Evolutionary conservation across 2,113 vertebrate species (phyloP), one percentile per base, ranked within the genome.

Genomic region (Patagioenas fasciata): DNA sequence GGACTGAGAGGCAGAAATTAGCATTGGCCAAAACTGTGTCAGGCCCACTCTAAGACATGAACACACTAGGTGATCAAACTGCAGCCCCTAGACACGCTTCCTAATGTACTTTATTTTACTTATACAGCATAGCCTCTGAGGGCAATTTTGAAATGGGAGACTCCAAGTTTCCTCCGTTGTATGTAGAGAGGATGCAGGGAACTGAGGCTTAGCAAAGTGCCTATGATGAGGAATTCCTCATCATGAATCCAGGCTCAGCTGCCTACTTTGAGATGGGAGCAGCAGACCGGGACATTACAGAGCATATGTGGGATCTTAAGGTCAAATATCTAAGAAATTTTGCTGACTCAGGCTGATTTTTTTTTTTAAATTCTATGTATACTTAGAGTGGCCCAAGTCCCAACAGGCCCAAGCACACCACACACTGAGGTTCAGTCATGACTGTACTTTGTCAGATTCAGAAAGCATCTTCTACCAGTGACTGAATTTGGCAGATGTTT

Each of bases 401-500:
- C 15, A 8, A 2, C 34, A 65, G 29, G 18, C 13, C 36, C 20
- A 38, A 56, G 53, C 15, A 75, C 13, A 66, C 1, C 1, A 3
- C 34, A 70, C 15, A 18, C 25, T 47, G 2, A 0, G 13, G 61
- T 91, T 79, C 61, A 60, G 57, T 36, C 81, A 60, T 13, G 78
- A 48, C 48, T 71, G 15, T 47, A 73, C 53, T 96, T 87, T 82
- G 84, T 93, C 90, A 93, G 73, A 71, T 48, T 87, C 40, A 73
- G 66, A 79, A 89, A 72, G 15, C 21, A 32, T 69, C 65, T 72
- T 85, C 61, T 56, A 44, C 15, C 17, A 47, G 42, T 48, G 57
- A 96, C 17, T 75, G 23, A 34, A 60, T 54, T 64, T 87, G 93
- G 73, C 92, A 96, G 87, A 65, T 88, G 65, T 89, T 91, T 94